Evolutionary conservation across 2,113 vertebrate species (phyloP).

Genomic region (Isichthys henryi): DNA sequence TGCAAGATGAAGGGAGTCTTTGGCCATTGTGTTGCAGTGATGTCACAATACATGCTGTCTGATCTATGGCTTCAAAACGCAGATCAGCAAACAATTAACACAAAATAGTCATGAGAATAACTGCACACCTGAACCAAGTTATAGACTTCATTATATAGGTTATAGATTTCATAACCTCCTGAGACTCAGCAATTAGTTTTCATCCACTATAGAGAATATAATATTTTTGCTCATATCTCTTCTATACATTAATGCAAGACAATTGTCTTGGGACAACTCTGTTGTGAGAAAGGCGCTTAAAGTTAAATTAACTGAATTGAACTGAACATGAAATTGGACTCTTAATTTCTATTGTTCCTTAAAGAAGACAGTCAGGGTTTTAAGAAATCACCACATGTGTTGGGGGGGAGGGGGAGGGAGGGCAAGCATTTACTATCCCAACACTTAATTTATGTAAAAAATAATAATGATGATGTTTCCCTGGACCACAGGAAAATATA

Average conservation of each 20-base stretch:
- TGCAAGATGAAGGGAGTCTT: not conserved
- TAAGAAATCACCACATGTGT: not conserved
- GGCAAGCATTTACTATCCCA: not conserved
- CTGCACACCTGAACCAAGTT: not conserved
- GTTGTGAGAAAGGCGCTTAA: not conserved
- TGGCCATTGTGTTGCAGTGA: not conserved
- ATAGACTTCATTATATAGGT: not conserved
- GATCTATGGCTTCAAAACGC: not conserved
- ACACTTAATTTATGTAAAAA: not conserved
- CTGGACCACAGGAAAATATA: not conserved
- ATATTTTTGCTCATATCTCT: not conserved
- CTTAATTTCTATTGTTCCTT: not conserved
- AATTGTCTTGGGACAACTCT: not conserved
- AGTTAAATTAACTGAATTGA: not conserved
- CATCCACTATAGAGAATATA: not conserved
- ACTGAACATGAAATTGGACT: not conserved
- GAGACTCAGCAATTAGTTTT: not conserved
- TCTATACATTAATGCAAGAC: not conserved
- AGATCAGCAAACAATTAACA: not conserved
- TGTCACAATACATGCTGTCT: not conserved
- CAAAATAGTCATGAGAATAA: not conserved
- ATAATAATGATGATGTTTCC: not conserved
- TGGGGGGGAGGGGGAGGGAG: not conserved
- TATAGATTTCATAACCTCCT: too few species aligned
- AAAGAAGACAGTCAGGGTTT: not conserved